Conservation (phyloP, 2,797 vertebrate species). For the Crocidura indochinensis region DNA sequence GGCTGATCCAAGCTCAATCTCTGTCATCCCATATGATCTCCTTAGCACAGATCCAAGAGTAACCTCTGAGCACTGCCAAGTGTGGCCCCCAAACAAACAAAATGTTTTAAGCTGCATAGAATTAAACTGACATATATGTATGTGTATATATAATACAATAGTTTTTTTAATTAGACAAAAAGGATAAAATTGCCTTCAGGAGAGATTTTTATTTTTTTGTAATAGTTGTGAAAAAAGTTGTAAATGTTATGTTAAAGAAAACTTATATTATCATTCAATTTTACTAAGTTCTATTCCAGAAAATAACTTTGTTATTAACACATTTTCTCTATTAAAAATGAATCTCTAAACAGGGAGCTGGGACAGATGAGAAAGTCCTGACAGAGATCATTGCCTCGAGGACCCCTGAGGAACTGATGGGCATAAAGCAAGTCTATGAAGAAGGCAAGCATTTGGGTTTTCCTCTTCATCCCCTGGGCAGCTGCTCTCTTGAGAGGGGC, state of each 20-base stretch:
- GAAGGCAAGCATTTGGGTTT: conserved; percentile 91
- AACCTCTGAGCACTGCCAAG: too few relatives aligned
- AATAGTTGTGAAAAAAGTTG: neutral
- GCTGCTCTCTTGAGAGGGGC: neutral
- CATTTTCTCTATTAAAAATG: conserved; percentile 48
- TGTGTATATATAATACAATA: neutral
- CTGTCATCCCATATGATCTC: too few relatives aligned
- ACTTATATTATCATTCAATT: neutral
- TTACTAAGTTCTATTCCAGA: neutral
- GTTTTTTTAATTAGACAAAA: conserved; percentile 44
- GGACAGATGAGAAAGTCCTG: conserved; percentile 96
- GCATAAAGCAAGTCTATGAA: conserved; percentile 94
- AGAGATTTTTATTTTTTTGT: conserved; percentile 16
- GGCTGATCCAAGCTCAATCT: too few relatives aligned
- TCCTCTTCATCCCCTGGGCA: neutral
- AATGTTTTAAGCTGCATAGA: conserved; percentile 25
- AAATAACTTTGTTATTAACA: conserved; percentile 29
- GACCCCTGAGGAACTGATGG: conserved; percentile 91
- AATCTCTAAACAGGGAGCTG: conserved; percentile 93
- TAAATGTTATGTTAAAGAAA: neutral
- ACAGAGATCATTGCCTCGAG: conserved; percentile 97
- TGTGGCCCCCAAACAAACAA: neutral
- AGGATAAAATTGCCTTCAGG: neutral
- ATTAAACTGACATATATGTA: neutral
- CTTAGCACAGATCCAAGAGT: too few relatives aligned